Evolutionary conservation across 2,797 vertebrate genomes (phyloP).

Genomic region (Danio choprae): DNA sequence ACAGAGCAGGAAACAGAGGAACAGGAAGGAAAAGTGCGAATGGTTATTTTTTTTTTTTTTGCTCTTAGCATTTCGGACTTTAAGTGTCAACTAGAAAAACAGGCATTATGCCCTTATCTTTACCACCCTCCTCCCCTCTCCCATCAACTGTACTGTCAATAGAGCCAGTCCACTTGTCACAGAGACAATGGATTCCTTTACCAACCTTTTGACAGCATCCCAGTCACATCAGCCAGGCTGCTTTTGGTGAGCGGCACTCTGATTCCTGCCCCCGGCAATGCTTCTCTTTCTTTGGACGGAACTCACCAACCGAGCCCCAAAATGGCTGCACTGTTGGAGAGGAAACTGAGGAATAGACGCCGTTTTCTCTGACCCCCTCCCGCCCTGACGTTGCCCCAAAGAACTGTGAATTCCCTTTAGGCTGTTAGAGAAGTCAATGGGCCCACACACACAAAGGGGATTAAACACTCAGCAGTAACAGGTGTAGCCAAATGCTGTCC

Average conservation of each 20-base stretch:
- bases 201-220: constrained; percentile 75
- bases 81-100: constrained; percentile 82
- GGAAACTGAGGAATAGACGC: constrained; percentile 72
- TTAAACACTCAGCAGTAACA: constrained; percentile 78
- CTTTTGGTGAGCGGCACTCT: constrained; percentile 75
- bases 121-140: constrained; percentile 66
- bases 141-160: constrained; percentile 85
- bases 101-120: constrained; percentile 72
- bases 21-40: constrained; percentile 55
- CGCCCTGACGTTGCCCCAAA: constrained; percentile 52
- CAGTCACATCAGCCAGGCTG: constrained; percentile 78
- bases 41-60: constrained; percentile 70
- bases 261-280: constrained; percentile 78
- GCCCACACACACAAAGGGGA: constrained; percentile 75
- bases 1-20: neutral
- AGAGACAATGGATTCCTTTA: constrained; percentile 78
- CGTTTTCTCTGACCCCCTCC: constrained; percentile 66
- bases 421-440: constrained; percentile 75
- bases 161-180: constrained; percentile 85
- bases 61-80: constrained; percentile 75
- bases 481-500: constrained; percentile 73
- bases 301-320: constrained; percentile 79
- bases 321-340: constrained; percentile 78
- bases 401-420: constrained; percentile 73
- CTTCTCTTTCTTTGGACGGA: constrained; percentile 71